Base-by-base conservation (phyloP, 2,888 invertebrate genomes). In the Hydropsyche betteni region DNA sequence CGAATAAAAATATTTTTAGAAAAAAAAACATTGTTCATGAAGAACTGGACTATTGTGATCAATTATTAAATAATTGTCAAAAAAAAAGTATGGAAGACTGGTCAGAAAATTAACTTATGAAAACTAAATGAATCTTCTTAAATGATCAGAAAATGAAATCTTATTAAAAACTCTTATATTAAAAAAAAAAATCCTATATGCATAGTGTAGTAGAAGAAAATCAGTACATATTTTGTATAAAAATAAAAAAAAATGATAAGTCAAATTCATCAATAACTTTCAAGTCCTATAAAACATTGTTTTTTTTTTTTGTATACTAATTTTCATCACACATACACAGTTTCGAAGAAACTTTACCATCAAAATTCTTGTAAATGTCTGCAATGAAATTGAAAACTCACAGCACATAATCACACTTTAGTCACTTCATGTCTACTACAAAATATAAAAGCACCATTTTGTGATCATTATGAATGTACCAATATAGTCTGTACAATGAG, bases 401-500 rank as follows among this genome's bases (percentile, higher is more conserved):
- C 34, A 14, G 64, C 64, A 64, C 64, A 24, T 71, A n/a, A 24
- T 33, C 2, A 12, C 8, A 73, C 52, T 34, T 6, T 34, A 68
- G 14, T 71, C 71, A 53, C 12, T 53, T 33, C 36, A 64, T 10
- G 44, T 34, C 14, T 33, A 10, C 53, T 74, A 44, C 16, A 69
- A 5, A 16, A 38, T 12, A 61, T 12, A 70, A 24, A 70, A 75
- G 69, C 75, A 75, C 75, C 70, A 75, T 34, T 16, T 61, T 70
- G 14, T 75, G 38, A 44, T 58, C 73, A 76, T 77, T 79, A 77
- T 77, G 74, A 78, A 51, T 77, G 77, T 71, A 80, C 81, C 80
- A 84, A 83, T 82, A 84, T 83, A 80, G 82, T 82, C 76, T 79
- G 76, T 68, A 83, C 82, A 82, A 83, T 83, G 83, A 83, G 82